Evolutionary conservation across 2,113 vertebrate species (phyloP), one percentile per base, ranked within the genome.

Genomic region (Eleginops maclovinus): DNA sequence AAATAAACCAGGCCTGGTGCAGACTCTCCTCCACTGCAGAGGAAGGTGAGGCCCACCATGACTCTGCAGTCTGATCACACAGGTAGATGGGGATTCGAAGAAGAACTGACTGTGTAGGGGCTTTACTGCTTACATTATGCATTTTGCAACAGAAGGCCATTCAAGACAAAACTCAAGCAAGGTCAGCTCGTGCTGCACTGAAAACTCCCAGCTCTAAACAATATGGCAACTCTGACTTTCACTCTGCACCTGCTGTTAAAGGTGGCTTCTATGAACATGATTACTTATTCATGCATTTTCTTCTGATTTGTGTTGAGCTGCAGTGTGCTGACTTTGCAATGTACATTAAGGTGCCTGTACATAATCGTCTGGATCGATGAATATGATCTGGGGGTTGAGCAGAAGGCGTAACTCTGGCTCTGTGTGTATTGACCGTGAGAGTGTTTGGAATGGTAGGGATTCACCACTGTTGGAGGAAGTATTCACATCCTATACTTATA

Each of bases 31-130:
- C 59, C 69, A 15, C 68, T 87, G 82, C 80, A 76, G 75, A 84
- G 49, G 64, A 86, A 87, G 79, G 64, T 71, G 70, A 88, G 84
- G 59, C 67, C 62, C 75, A 79, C 67, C 41, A 55, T 90, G 88
- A 91, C 90, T 89, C 71, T 88, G 87, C 87, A 90, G 72, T 86
- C 75, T 83, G 69, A 50, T 83, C 80, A 87, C 80, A 72, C 54
- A 77, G 58, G 28, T 70, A 63, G 50, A 77, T 24, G 16, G 40
- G 47, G 56, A 79, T 63, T 68, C 26, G 55, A 7, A 56, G 72
- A 68, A 67, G 28, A 21, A 31, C 21, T 59, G 43, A 16, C n/a
- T 31, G 12, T 75, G n/a, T 66, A n/a, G 51, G 22, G 24, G 26
- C 7, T 74, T 78, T 63, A 71, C 28, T 82, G 53, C 67, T 59